These are phyloP conservation scores for Ridgeia piscesae DNA, from an alignment of 1,140 invertebrate species.

Conservation along the genomic window DNA sequence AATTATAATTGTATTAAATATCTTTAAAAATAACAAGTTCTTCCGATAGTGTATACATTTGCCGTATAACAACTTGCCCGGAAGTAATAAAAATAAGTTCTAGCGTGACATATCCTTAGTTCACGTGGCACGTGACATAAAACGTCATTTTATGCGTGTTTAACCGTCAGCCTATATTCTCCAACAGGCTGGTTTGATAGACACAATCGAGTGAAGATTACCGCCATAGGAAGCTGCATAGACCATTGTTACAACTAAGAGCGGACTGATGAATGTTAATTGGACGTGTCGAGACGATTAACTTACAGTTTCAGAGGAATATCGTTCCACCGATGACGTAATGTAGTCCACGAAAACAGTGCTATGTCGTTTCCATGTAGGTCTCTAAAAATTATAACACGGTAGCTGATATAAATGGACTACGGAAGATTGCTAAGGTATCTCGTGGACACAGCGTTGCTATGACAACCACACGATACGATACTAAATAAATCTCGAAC, in stretches of 20 bases:
- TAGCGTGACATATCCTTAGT: background rate
- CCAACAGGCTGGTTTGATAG: background rate
- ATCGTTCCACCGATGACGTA: background rate
- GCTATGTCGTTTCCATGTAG: slow-evolving; percentile 5
- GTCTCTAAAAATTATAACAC: background rate
- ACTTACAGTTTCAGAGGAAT: background rate
- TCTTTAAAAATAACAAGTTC: too few relatives aligned
- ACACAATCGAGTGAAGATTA: background rate
- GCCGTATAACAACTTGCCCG: background rate
- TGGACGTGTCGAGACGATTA: background rate
- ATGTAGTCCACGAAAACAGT: background rate
- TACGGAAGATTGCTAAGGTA: background rate
- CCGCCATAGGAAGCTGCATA: background rate
- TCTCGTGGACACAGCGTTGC: too few relatives aligned
- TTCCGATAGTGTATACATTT: too few relatives aligned
- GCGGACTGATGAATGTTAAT: background rate
- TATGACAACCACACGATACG: too few relatives aligned
- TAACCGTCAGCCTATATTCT: background rate
- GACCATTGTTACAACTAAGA: background rate
- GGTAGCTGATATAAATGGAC: background rate
- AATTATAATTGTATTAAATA: too few relatives aligned
- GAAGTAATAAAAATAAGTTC: background rate
- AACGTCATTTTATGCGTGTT: too few relatives aligned
- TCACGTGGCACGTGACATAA: background rate
- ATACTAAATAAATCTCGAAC: background rate